These are phyloP conservation scores for Zaprionus gabonicus DNA, from an alignment of 1,140 invertebrate species.

Conservation along the genomic window DNA sequence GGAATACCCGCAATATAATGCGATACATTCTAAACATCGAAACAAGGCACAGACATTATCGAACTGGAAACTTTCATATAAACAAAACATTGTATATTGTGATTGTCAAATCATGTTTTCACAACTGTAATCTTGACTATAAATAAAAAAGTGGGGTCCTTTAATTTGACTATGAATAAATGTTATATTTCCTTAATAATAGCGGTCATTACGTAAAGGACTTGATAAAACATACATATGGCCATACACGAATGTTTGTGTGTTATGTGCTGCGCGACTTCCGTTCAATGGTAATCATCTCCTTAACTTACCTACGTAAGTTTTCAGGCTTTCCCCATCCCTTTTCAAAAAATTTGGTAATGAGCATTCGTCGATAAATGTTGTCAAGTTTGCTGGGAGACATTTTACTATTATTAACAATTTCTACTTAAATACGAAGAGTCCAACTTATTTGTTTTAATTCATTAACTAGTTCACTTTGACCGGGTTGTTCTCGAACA, in stretches of 20 bases:
- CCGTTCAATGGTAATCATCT: conserved; percentile 10
- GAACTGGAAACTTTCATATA: conserved; percentile 3
- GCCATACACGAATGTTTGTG: conserved; percentile 6
- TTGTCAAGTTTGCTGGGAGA: conserved; percentile 92
- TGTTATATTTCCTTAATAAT: background rate
- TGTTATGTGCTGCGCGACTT: background rate
- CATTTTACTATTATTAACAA: conserved; percentile 84
- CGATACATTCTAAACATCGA: conserved; percentile 26
- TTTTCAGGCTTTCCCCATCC: conserved; percentile 98
- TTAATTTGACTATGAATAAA: background rate
- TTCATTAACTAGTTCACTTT: conserved; percentile 25
- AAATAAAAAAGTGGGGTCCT: background rate
- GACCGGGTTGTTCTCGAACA: background rate
- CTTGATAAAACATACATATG: conserved; percentile 2
- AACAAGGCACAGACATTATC: conserved; percentile 17
- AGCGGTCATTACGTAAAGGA: conserved; percentile 39
- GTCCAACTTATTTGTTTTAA: conserved; percentile 18
- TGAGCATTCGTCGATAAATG: conserved; percentile 94
- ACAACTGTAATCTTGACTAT: background rate
- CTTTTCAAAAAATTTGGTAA: conserved; percentile 97
- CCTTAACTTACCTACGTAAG: conserved; percentile 90
- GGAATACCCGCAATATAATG: conserved; percentile 19
- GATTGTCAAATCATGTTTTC: background rate
- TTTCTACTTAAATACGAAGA: conserved; percentile 34
- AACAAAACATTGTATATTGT: background rate